Evolutionary conservation across 2,113 vertebrate species (phyloP), one percentile per base, ranked within the genome.

Genomic region (Peucedramus taeniatus): DNA sequence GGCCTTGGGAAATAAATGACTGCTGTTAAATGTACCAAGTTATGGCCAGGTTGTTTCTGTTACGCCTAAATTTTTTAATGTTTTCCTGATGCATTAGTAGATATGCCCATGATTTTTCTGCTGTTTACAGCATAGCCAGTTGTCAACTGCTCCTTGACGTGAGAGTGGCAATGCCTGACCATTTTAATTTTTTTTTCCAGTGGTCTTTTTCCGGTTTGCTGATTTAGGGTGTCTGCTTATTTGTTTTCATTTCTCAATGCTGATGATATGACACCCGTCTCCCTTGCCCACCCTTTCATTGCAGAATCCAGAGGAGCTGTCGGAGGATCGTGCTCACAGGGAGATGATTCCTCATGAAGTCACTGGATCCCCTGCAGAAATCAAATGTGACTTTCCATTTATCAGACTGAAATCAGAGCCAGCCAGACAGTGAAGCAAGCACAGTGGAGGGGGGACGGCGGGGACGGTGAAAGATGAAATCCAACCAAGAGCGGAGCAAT

Each of bases 281-380:
- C 82, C 56, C 47, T 57, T 93, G 64, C 63, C 87, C 81, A 45
- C 71, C 75, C 47, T 97, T 75, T 93, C 15, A 2, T 87, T 97
- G 76, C 98, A 98, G 98, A 97, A 97, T 97, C 97, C 97, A 95
- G 98, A 98, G 97, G 96, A 97, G 96, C 98, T 92, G 96, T 95
- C 33, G 92, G 98, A 98, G 97, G 93, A 98, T 98, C 84, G 97
- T 96, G 97, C 97, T 99, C 97, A 96, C 96, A 97, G 98, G 98
- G 99, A 99, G 98, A 99, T 99, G 99, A 99, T 99, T 99, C 99
- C 99, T 93, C 99, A 99, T 99, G 99, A 99, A 99, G 98, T 97
- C 97, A 98, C 97, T 98, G 98, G 98, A 98, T 98, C 98, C 98
- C 98, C 98, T 97, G 98, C 97, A 97, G 98, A 98, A 98, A 98